Base-by-base conservation (phyloP, 2,797 vertebrate genomes). In the Halcyon smyrnensis region DNA sequence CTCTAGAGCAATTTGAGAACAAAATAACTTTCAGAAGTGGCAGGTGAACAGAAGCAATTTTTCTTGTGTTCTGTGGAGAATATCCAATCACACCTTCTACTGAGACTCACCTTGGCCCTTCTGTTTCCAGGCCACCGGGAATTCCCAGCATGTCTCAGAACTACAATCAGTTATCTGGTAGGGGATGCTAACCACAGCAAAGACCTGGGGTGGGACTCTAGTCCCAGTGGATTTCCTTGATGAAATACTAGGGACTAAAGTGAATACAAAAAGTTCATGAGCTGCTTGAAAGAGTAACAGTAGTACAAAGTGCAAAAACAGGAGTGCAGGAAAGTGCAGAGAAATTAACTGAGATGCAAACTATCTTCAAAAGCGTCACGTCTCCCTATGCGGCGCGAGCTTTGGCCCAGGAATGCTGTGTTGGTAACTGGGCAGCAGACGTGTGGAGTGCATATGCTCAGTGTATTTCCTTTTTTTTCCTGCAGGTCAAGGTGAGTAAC, bases 271-370 rank as follows among this genome's bases (percentile, higher is more conserved):
- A 98, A 97, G 97, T 97, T 88, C 89, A 91, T 97, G 97, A 96
- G 95, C 93, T 97, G 96, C 97, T 92, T 93, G 96, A 96, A 97
- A 97, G 97, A 97, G 96, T 95, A 96, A 96, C 95, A 86, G 94
- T 92, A 92, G 94, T 97, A 98, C 98, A 98, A 98, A 98, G 98
- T 98, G 98, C 97, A 97, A 95, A 96, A 95, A 97, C 93, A 84
- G 91, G 91, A 95, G 97, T 84, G 98, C 97, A 97, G 97, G 97
- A 96, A 96, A 97, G 95, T 67, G 97, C 95, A 80, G 91, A 87
- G 84, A 97, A 97, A 97, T 90, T 79, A 97, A 97, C 95, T 94
- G 97, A 97, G 96, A 95, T 93, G 94, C 34, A 1, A 92, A 92
- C 13, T 51, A 82, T 94, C 92, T 92, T 95, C 4, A 56, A 39